Evolutionary conservation across 2,113 vertebrate genomes (phyloP).

Genomic region (Aptenodytes patagonicus): DNA sequence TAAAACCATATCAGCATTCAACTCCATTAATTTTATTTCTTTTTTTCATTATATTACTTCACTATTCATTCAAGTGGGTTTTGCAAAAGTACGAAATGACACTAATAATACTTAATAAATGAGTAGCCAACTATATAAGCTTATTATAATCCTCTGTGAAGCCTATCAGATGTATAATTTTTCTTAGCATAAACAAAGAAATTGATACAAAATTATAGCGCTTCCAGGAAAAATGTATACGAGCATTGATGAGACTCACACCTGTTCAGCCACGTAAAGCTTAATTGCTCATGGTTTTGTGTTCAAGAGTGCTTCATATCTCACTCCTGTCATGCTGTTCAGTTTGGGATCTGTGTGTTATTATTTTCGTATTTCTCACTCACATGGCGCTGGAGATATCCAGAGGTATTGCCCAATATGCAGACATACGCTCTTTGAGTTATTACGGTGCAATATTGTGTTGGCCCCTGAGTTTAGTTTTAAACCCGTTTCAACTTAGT

Average conservation of each 20-base stretch:
- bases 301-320: neutral
- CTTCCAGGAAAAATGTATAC: neutral
- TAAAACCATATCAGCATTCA: slow-evolving; percentile 16
- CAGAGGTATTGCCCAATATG: neutral
- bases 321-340: neutral
- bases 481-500: neutral
- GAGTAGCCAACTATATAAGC: neutral
- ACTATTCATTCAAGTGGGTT: neutral
- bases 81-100: neutral
- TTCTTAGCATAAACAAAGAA: neutral
- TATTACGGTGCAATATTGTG: fast-evolving
- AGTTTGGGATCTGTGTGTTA: neutral
- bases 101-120: neutral
- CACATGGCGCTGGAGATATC: neutral
- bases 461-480: neutral
- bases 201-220: neutral
- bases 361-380: neutral
- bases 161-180: neutral
- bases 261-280: neutral
- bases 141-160: neutral
- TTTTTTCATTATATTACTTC: neutral
- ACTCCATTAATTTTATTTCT: neutral
- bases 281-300: neutral
- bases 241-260: neutral
- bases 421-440: neutral